Base-by-base conservation (phyloP, 2,797 vertebrate genomes). In the Atherinosoma microstoma region DNA sequence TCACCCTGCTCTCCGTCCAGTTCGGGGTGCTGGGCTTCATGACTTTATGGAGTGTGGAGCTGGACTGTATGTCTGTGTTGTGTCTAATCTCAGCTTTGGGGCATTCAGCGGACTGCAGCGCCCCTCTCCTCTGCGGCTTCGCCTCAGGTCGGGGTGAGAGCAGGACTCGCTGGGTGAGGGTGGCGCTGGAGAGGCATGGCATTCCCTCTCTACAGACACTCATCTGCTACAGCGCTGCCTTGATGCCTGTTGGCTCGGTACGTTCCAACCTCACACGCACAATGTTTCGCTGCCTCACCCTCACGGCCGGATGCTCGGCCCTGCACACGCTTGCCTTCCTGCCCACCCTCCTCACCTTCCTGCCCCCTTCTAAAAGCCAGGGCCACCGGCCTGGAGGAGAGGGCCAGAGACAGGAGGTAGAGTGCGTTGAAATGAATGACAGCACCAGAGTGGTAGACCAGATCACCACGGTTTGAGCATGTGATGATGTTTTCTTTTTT, bases 21-120 rank as follows among this genome's bases (percentile, higher is more conserved):
- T 99, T 99, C 32, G 98, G 98, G 62, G 96, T 99, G 80, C 94
- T 99, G 90, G 98, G 98, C 86, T 99, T 99, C 93, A 99, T 99
- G 98, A 99, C 98, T 29, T 89, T 99, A 70, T 99, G 98, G 97
- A 97, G 96, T 54, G 97, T 99, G 84, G 96, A 99, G 94, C 91
- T 99, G 85, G 98, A 99, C 94, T 98, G 97, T 90, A 95, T 98
- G 91, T 99, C 98, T 36, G 96, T 98, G 86, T 87, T 98, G 80
- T 99, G 98, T 92, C 96, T 99, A 88, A 99, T 99, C 84, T 96
- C 98, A 20, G 97, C 97, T 70, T 93, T 99, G 94, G 98, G 98
- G 75, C 96, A 98, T 83, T 97, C 98, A 10, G 96, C 97, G 54
- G 98, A 99, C 94, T 97, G 97, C 86, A 97, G 97, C 80, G 95